Evolutionary conservation across 2,113 vertebrate species (phyloP), one percentile per base, ranked within the genome.

Genomic region (Emydura subglobosa): DNA sequence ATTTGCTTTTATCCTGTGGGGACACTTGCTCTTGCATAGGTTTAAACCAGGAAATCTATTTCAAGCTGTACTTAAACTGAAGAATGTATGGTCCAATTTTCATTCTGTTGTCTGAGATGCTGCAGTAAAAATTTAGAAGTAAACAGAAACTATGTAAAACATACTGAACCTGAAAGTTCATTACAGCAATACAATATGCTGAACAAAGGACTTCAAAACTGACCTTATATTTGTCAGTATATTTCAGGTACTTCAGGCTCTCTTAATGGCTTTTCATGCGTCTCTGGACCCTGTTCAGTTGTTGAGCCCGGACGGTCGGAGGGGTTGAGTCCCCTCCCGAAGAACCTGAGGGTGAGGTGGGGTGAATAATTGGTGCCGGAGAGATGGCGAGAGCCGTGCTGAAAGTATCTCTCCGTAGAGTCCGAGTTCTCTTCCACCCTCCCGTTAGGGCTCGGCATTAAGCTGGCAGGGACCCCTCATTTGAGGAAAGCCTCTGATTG

Each of bases 191-290:
- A 74, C 11, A 61, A 93, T 87, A 12, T 1, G 34, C 55, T 94
- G 92, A 85, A 92, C 83, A 96, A 93, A 97, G 59, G 29, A 94
- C 83, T 54, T 89, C 54, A 95, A 86, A 97, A 82, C 83, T 96
- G 76, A 50, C 47, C 84, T 92, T 96, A 82, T 54, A 6, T 95
- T 76, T 96, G 86, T 90, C 89, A 91, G 50, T 97, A 94, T 85
- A 92, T 96, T 90, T 87, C 83, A 96, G 47, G 80, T 95, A 96
- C 96, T 96, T 97, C n/a, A n/a, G n/a, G n/a, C n/a, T n/a, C n/a
- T n/a, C n/a, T n/a, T n/a, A n/a, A n/a, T n/a, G n/a, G n/a, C n/a
- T n/a, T n/a, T n/a, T n/a, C n/a, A n/a, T n/a, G n/a, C n/a, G n/a
- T n/a, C n/a, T n/a, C n/a, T n/a, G n/a, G n/a, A n/a, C n/a, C n/a